These are phyloP conservation scores for Ophion ellenae DNA, from an alignment of 2,888 invertebrate species.

Conservation along the genomic window DNA sequence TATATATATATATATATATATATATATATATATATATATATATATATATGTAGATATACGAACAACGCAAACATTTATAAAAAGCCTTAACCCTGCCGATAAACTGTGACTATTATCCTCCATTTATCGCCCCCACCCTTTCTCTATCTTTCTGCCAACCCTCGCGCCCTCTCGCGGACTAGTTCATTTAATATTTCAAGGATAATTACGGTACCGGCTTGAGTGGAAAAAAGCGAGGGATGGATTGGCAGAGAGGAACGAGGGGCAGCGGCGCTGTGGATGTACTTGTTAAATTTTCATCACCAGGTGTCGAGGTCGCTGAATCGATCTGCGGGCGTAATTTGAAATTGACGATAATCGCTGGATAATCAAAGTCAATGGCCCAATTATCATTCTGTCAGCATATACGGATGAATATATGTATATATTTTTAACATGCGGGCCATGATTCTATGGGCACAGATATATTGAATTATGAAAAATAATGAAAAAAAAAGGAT, in stretches of 20 bases:
- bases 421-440: slow-evolving; percentile 6
- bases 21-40: background rate
- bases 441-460: background rate
- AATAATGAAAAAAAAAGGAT: no score
- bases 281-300: slow-evolving; percentile 59
- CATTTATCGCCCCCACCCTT: slow-evolving; percentile 11
- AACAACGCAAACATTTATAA: slow-evolving; percentile 54
- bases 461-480: no score
- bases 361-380: slow-evolving; percentile 62
- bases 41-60: background rate
- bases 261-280: background rate
- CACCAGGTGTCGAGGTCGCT: slow-evolving; percentile 62
- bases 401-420: slow-evolving; percentile 1
- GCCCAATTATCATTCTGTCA: slow-evolving; percentile 62
- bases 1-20: no score
- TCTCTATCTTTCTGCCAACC: no score
- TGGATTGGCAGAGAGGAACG: background rate
- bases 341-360: slow-evolving; percentile 61
- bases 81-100: slow-evolving; percentile 56
- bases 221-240: slow-evolving; percentile 7
- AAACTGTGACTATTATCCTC: slow-evolving; percentile 42
- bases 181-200: slow-evolving; percentile 57
- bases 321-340: slow-evolving; percentile 39
- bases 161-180: background rate
- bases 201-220: slow-evolving; percentile 58